phyloP scores from a whole-genome alignment of 2,113 vertebrate genomes.

The Bubo scandiacus region DNA sequence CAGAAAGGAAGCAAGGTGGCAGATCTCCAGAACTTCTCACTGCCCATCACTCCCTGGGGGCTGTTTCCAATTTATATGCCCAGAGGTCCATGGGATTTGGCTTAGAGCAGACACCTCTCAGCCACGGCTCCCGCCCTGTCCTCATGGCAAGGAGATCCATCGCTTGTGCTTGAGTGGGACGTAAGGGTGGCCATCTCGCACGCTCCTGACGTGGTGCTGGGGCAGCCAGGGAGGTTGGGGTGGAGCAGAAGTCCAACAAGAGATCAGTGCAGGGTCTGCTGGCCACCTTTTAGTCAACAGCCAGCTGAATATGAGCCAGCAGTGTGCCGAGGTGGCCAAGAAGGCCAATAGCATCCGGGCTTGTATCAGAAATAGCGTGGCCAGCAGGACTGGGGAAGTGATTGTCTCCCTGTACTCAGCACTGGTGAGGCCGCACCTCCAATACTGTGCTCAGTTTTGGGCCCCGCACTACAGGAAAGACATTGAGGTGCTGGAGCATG shows the following conservation, averaged over 20 bases:
- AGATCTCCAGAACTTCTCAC: background rate
- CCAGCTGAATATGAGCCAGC: background rate
- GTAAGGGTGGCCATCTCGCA: rapidly evolving
- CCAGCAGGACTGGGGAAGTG: no score
- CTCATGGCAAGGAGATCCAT: background rate
- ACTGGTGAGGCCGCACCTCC: background rate
- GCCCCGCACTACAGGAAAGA: background rate
- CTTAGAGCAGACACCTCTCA: background rate
- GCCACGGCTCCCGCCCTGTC: background rate
- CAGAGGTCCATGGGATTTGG: background rate
- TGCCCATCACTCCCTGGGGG: background rate
- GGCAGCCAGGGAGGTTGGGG: background rate
- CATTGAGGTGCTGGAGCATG: rapidly evolving
- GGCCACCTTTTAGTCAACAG: background rate
- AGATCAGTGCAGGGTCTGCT: background rate
- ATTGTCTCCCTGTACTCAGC: no score
- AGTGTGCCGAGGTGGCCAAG: background rate
- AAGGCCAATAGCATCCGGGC: no score
- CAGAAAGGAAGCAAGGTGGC: background rate
- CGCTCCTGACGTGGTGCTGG: background rate
- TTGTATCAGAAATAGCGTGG: no score
- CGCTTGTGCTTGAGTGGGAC: background rate
- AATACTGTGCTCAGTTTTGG: background rate
- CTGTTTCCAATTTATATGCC: background rate
- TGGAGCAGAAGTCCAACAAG: background rate